phyloP scores from a whole-genome alignment of 2,888 invertebrate genomes.

The Liodrosophila aerea region DNA sequence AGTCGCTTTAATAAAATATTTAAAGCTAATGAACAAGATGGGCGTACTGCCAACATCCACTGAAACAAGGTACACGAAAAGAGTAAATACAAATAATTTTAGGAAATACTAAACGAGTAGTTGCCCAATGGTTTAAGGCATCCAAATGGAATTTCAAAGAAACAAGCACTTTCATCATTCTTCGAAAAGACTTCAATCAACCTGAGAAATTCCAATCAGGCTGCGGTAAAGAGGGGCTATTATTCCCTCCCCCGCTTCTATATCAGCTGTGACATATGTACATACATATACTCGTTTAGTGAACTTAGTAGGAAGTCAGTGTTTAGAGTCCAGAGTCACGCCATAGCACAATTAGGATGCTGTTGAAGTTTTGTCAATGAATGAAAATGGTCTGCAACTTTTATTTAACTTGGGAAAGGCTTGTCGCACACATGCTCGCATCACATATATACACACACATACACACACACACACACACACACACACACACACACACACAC shows the following conservation, averaged over 20 bases:
- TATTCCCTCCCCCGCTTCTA: neutral
- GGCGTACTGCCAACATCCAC: constrained; percentile 42
- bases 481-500: constrained; percentile 16
- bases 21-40: constrained; percentile 70
- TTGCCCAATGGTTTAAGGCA: constrained; percentile 52
- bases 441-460: constrained; percentile 16
- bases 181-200: constrained; percentile 67
- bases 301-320: too few relatives aligned
- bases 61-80: constrained; percentile 34
- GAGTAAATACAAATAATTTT: constrained; percentile 12
- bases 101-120: constrained; percentile 8
- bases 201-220: constrained; percentile 74
- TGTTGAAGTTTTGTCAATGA: constrained; percentile 73
- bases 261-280: neutral
- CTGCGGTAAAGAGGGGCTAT: constrained; percentile 54
- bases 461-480: constrained; percentile 11
- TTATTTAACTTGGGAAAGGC: constrained; percentile 67
- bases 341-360: constrained; percentile 69
- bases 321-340: constrained; percentile 44
- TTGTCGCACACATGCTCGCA: too few relatives aligned
- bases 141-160: constrained; percentile 13
- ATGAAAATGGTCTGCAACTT: constrained; percentile 72
- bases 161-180: constrained; percentile 22
- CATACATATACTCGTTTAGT: too few relatives aligned
- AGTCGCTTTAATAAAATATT: constrained; percentile 74